A percentile compares a stretch with the other conserved stretches of the same genome.
Conservation (phyloP, 2,113 vertebrate genomes). For the Nesoenas mayeri region DNA sequence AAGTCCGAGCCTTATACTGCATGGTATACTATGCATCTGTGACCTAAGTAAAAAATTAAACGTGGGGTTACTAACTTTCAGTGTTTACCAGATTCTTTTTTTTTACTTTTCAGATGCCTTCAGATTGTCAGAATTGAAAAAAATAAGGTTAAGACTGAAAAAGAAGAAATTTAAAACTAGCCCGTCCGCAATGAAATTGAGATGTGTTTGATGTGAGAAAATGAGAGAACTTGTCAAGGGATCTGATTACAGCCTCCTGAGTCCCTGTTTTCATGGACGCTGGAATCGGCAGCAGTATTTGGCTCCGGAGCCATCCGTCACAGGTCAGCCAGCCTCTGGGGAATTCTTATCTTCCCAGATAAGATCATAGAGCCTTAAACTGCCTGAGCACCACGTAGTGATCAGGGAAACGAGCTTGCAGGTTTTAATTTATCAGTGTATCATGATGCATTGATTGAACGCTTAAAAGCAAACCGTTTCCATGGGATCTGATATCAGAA, state of each 20-base stretch:
- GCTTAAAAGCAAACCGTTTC: neutral
- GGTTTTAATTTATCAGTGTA: slow-evolving; percentile 15
- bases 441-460: neutral
- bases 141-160: neutral
- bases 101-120: neutral
- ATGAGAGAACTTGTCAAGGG: neutral
- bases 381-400: neutral
- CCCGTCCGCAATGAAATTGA: neutral
- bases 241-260: neutral
- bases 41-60: neutral
- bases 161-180: neutral
- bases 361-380: neutral
- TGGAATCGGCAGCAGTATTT: neutral
- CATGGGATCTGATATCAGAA: neutral
- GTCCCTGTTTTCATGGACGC: neutral
- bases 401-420: neutral
- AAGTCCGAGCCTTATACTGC: neutral
- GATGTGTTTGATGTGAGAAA: neutral
- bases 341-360: neutral
- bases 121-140: neutral
- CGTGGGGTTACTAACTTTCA: neutral
- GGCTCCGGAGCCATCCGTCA: neutral
- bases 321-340: neutral
- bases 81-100: neutral
- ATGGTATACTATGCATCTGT: too few relatives aligned